phyloP scores from a whole-genome alignment of 2,888 invertebrate genomes.

The Autographa gamma region DNA sequence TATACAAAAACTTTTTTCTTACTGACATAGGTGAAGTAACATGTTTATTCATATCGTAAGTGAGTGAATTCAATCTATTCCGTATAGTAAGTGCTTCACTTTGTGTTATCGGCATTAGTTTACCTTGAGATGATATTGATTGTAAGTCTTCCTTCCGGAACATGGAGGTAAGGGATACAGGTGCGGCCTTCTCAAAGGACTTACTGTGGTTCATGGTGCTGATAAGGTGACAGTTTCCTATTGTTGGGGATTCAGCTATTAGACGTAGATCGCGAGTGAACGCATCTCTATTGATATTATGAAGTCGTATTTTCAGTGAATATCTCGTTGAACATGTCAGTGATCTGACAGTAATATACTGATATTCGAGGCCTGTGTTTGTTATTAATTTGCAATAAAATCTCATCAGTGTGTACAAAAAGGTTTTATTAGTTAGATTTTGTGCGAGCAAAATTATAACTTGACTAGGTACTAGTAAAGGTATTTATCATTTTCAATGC shows the following conservation, averaged over 20 bases:
- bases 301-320: no score
- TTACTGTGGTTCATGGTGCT: slow-evolving; percentile 14
- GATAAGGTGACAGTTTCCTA: slow-evolving; percentile 9
- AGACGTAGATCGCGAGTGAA: no score
- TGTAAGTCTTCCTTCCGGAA: slow-evolving; percentile 46
- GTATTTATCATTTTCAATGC: no score
- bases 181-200: slow-evolving; percentile 24
- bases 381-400: no score
- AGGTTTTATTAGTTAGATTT: no score
- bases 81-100: slow-evolving; percentile 11
- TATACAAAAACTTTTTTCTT: not conserved
- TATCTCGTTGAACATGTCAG: no score
- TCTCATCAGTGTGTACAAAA: no score
- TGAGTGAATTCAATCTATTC: slow-evolving; percentile 16
- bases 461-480: no score
- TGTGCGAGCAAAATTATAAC: no score
- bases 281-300: no score
- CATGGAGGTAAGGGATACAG: slow-evolving; percentile 27
- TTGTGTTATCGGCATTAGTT: slow-evolving; percentile 39
- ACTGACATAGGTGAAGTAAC: not conserved
- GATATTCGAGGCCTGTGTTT: no score
- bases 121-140: slow-evolving; percentile 27
- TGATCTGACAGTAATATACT: no score
- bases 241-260: not conserved
- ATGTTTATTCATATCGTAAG: not conserved